These are phyloP conservation scores for Promerops cafer DNA, from an alignment of 2,113 vertebrate genomes.

Conservation along the genomic window DNA sequence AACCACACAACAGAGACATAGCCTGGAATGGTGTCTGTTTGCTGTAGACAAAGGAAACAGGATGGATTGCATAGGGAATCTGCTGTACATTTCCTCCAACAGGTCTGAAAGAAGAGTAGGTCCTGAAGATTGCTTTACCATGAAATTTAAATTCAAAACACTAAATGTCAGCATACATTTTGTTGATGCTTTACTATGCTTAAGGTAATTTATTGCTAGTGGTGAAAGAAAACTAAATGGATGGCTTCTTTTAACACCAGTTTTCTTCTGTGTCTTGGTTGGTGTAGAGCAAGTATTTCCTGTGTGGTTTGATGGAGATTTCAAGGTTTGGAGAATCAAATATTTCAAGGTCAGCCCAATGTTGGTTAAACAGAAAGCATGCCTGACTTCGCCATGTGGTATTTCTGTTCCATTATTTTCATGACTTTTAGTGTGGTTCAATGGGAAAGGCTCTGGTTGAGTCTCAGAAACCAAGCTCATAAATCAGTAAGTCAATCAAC, in stretches of 20 bases:
- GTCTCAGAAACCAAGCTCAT: conserved; percentile 52
- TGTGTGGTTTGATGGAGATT: conserved; percentile 1
- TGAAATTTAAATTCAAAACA: neutral
- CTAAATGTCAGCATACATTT: neutral
- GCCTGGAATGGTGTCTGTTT: neutral
- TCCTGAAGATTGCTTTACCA: neutral
- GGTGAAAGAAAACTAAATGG: neutral
- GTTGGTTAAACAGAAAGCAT: conserved; percentile 15
- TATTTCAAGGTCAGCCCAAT: conserved; percentile 38
- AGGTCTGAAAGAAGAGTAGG: neutral
- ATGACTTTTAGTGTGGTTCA: conserved; percentile 42
- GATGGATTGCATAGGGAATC: neutral
- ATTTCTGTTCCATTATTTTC: conserved; percentile 52
- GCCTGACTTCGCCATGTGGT: neutral
- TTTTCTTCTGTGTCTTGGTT: neutral
- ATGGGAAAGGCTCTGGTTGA: conserved; percentile 43
- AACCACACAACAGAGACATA: no score
- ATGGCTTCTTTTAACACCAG: neutral
- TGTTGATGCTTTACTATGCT: neutral
- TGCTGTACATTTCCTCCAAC: neutral
- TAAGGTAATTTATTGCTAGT: neutral
- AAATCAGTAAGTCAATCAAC: conserved; percentile 60
- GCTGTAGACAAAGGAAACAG: neutral
- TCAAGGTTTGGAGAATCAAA: neutral
- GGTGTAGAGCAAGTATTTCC: neutral